Percentiles rank a stretch among this genome's conserved stretches.
Conservation (phyloP, 2,888 invertebrate genomes). For the Latrodectus elegans region DNA sequence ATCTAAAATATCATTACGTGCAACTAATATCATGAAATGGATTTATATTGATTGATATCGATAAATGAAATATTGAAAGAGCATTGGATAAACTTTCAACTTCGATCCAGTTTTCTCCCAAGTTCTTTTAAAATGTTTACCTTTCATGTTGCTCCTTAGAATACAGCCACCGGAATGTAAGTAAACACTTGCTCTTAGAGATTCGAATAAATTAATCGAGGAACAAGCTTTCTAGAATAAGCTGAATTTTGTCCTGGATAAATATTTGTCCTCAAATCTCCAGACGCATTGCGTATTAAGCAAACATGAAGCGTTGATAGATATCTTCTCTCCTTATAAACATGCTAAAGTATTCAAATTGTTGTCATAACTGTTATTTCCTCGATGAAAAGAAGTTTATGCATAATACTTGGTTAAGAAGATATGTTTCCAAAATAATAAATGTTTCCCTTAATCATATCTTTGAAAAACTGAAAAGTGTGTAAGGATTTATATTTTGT, state of each 20-base stretch:
- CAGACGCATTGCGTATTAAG: conserved; percentile 26
- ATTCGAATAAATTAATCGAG: conserved; percentile 48
- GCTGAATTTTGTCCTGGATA: conserved; percentile 55
- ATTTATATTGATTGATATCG: too few relatives aligned
- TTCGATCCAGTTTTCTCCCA: neutral
- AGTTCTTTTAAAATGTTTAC: conserved; percentile 12
- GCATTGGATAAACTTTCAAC: too few relatives aligned
- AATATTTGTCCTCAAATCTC: conserved; percentile 58
- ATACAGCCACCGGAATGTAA: conserved; percentile 45
- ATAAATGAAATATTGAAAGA: too few relatives aligned
- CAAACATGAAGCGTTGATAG: conserved; percentile 33
- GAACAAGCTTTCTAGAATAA: conserved; percentile 31
- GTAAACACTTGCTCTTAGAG: conserved; percentile 43
- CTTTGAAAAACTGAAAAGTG: too few relatives aligned
- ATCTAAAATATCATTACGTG: too few relatives aligned
- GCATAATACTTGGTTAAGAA: too few relatives aligned
- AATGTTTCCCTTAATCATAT: too few relatives aligned
- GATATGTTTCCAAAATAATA: too few relatives aligned
- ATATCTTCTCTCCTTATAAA: conserved; percentile 37
- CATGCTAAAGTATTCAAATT: conserved; percentile 66
- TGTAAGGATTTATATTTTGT: too few relatives aligned
- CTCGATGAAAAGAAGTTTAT: conserved; percentile 8
- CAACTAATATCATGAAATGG: too few relatives aligned
- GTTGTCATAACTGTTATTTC: conserved; percentile 46
- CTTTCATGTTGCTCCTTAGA: conserved; percentile 48